Percentiles rank a stretch among this genome's conserved stretches.
Evolutionary conservation across 2,888 invertebrate genomes (phyloP).

Genomic region (Chironomus tentans): DNA sequence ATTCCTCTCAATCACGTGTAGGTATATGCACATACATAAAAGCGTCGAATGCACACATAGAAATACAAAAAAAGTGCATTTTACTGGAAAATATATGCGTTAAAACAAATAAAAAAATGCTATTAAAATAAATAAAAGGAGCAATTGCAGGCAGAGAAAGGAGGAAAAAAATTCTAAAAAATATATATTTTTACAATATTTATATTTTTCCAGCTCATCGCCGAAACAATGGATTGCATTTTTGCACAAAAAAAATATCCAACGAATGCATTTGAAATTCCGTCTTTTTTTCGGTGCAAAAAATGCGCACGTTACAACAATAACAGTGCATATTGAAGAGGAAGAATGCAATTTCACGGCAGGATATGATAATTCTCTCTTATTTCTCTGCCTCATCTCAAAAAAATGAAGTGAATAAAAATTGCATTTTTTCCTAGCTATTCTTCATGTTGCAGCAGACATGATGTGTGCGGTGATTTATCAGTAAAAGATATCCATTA

Average conservation of each 20-base stretch:
- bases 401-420: background rate
- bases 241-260: background rate
- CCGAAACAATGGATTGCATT: slow-evolving; percentile 2
- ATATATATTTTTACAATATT: background rate
- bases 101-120: slow-evolving; percentile 23
- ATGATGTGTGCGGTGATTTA: background rate
- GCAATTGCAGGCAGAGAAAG: slow-evolving; percentile 14
- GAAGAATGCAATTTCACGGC: background rate
- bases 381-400: background rate
- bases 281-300: background rate
- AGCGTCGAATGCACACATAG: background rate
- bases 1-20: slow-evolving; percentile 19
- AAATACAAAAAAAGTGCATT: slow-evolving; percentile 2
- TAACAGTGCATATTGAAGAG: background rate
- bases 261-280: slow-evolving; percentile 11
- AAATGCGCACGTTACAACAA: background rate
- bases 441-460: background rate
- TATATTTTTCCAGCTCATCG: background rate
- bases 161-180: slow-evolving; percentile 8
- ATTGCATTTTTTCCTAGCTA: background rate
- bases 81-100: background rate
- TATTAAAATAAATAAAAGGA: slow-evolving; percentile 25
- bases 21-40: slow-evolving; percentile 1
- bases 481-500: background rate
- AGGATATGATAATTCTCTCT: background rate